These are phyloP conservation scores for Melanostigma gelatinosum DNA, from an alignment of 2,113 vertebrate species.

Conservation along the genomic window DNA sequence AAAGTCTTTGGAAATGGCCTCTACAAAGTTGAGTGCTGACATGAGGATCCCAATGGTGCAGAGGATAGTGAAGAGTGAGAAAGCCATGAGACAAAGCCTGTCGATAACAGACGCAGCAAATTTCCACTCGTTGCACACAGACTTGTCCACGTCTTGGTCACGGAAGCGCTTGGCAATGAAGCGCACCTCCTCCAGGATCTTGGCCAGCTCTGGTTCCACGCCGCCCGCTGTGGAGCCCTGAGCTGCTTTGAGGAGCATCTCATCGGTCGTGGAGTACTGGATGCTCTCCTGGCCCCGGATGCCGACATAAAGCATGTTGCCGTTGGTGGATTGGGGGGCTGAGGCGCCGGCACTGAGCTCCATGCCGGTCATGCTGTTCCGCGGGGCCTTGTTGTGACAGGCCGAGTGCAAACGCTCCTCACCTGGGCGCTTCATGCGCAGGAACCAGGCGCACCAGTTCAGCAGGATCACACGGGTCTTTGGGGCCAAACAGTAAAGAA, in stretches of 20 bases:
- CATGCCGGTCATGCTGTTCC: slow-evolving; percentile 88
- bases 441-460: slow-evolving; percentile 98
- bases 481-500: slow-evolving; percentile 14
- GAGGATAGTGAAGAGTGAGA: slow-evolving; percentile 93
- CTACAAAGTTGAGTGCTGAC: slow-evolving; percentile 94
- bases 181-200: slow-evolving; percentile 93
- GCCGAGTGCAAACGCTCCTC: slow-evolving; percentile 89
- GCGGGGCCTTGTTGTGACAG: slow-evolving; percentile 86
- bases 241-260: slow-evolving; percentile 84
- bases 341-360: slow-evolving; percentile 83
- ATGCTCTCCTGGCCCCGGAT: slow-evolving; percentile 87
- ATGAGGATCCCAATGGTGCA: slow-evolving; percentile 96
- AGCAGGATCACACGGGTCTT: slow-evolving; percentile 93
- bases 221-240: slow-evolving; percentile 71
- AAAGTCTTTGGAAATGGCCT: slow-evolving; percentile 95
- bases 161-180: slow-evolving; percentile 92
- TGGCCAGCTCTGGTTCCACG: slow-evolving; percentile 87
- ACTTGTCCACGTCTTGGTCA: slow-evolving; percentile 89
- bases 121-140: slow-evolving; percentile 92
- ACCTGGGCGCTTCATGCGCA: slow-evolving; percentile 94
- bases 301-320: slow-evolving; percentile 90
- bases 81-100: slow-evolving; percentile 94
- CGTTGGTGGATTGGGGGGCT: slow-evolving; percentile 81
- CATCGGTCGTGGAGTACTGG: slow-evolving; percentile 86
- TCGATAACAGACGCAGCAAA: slow-evolving; percentile 96